Conservation (phyloP, 2,113 vertebrate genomes). For the Anarrhichthys ocellatus region DNA sequence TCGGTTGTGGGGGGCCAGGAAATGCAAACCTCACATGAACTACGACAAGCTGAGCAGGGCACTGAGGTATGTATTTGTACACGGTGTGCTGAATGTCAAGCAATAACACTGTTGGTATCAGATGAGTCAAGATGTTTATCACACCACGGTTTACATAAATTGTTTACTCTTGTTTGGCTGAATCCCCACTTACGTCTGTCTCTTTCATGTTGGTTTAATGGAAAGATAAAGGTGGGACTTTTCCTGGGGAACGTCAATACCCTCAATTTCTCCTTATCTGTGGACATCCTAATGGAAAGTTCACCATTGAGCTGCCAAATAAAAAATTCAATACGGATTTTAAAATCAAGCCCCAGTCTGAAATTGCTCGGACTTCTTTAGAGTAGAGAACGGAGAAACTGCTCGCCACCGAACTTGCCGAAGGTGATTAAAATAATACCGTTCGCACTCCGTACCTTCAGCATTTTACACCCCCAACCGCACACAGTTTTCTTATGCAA, state of each 20-base stretch:
- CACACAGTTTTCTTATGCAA: conserved; percentile 70
- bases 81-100: conserved; percentile 46
- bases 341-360: conserved; percentile 68
- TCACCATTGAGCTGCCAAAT: conserved; percentile 70
- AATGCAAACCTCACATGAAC: conserved; percentile 96
- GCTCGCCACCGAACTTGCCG: conserved; percentile 44
- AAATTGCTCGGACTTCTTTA: conserved; percentile 62
- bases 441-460: conserved; percentile 34
- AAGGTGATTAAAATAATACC: conserved; percentile 57
- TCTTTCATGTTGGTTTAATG: conserved; percentile 54
- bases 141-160: conserved; percentile 48
- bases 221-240: conserved; percentile 70
- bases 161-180: conserved; percentile 42
- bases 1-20: conserved; percentile 89
- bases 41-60: conserved; percentile 95
- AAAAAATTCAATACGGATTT: conserved; percentile 82
- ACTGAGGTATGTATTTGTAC: conserved; percentile 83
- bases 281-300: conserved; percentile 79
- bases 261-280: conserved; percentile 80
- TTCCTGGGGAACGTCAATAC: conserved; percentile 76
- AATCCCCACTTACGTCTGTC: conserved; percentile 44
- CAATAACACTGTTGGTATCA: conserved; percentile 8
- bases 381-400: conserved; percentile 45
- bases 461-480: conserved; percentile 19
- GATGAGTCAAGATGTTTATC: conserved; percentile 56